These are phyloP conservation scores for Itoplectis maculator DNA, from an alignment of 2,888 invertebrate species.

Conservation along the genomic window DNA sequence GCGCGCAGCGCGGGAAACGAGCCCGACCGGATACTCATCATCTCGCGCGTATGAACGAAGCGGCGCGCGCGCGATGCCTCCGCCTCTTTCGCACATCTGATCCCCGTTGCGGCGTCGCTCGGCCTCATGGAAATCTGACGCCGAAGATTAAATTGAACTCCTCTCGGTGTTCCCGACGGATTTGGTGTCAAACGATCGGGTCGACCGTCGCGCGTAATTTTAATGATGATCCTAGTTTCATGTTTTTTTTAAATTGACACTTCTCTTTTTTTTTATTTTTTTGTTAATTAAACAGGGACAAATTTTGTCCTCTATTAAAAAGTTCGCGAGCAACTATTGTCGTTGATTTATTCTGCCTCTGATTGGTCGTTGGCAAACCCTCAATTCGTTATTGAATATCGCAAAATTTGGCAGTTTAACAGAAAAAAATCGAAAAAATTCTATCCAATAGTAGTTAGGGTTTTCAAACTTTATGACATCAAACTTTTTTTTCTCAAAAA, in stretches of 20 bases:
- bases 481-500: too few species aligned
- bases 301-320: too few species aligned
- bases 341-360: too few species aligned
- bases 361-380: too few species aligned
- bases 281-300: too few species aligned
- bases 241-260: neutral
- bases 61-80: conserved; percentile 11
- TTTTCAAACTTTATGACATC: too few species aligned
- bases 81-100: conserved; percentile 2
- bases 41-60: conserved; percentile 11
- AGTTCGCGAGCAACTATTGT: too few species aligned
- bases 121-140: conserved; percentile 22
- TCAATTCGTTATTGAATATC: too few species aligned
- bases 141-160: conserved; percentile 25
- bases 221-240: neutral
- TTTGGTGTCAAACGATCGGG: conserved; percentile 1
- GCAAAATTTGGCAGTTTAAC: too few species aligned
- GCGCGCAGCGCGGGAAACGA: conserved; percentile 36
- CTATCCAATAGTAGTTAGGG: too few species aligned
- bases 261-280: neutral
- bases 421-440: neutral
- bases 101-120: neutral
- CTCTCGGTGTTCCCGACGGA: neutral
- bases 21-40: conserved; percentile 17
- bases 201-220: neutral